Conservation (phyloP, 2,113 vertebrate genomes). For the Corythornis cristatus region DNA sequence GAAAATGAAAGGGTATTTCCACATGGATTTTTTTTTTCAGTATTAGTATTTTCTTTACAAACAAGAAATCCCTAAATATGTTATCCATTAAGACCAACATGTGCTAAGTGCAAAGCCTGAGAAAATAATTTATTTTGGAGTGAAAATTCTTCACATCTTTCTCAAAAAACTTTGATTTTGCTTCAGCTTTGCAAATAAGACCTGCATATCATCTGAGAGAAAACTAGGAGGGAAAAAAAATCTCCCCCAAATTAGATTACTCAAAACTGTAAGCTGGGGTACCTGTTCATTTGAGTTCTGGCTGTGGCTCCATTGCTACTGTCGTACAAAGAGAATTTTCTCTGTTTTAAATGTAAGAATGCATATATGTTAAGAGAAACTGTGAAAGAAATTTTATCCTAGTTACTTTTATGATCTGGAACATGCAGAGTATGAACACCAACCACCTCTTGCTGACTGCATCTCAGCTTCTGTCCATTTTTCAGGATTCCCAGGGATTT, state of each 20-base stretch:
- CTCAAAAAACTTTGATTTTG: not conserved
- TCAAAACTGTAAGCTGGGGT: not conserved
- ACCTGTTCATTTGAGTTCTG: not conserved
- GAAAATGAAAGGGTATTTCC: not conserved
- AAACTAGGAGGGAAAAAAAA: not conserved
- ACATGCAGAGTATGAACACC: not conserved
- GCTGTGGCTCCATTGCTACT: not conserved
- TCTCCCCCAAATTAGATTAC: not conserved
- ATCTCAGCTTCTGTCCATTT: not conserved
- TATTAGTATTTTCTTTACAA: not conserved
- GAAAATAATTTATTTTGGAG: not conserved
- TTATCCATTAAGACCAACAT: not conserved
- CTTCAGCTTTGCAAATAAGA: not conserved
- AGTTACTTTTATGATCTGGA: not conserved
- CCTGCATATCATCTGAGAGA: not conserved
- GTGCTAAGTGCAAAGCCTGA: not conserved
- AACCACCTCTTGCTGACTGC: not conserved
- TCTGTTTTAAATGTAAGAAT: not conserved
- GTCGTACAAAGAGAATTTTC: not conserved
- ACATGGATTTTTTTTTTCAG: not conserved
- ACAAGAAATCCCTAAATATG: not conserved
- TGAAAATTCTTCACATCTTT: not conserved
- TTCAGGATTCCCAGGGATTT: not conserved
- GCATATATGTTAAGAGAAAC: not conserved
- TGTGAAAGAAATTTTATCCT: not conserved